These are phyloP conservation scores for Puntigrus tetrazona DNA, from an alignment of 2,113 vertebrate genomes.

Conservation along the genomic window DNA sequence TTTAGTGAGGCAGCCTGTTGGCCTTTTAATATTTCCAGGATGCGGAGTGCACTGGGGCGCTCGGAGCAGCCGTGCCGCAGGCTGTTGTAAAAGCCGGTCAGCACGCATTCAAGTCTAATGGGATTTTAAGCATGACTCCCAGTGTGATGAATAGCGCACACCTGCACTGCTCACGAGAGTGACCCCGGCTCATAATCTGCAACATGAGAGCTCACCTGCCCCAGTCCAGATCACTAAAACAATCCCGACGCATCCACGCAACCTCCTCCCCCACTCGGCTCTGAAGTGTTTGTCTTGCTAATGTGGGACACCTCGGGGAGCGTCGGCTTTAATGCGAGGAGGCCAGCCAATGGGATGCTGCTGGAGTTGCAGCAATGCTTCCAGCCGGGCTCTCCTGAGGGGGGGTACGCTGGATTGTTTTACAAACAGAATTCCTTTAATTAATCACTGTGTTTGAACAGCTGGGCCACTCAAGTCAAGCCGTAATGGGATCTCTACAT, in stretches of 20 bases:
- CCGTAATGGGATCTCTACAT: conserved; percentile 77
- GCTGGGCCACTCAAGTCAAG: conserved; percentile 84
- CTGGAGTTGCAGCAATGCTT: conserved; percentile 64
- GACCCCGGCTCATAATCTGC: conserved; percentile 66
- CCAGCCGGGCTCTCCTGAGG: conserved; percentile 43
- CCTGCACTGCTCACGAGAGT: conserved; percentile 71
- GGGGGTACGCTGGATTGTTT: conserved; percentile 80
- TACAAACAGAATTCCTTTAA: conserved; percentile 97
- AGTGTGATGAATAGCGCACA: conserved; percentile 74
- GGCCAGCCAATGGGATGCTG: conserved; percentile 59
- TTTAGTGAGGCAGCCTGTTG: conserved; percentile 36
- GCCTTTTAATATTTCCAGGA: conserved; percentile 54
- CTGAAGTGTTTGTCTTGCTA: conserved; percentile 72
- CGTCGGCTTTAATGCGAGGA: conserved; percentile 66
- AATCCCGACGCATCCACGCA: conserved; percentile 47
- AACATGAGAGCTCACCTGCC: conserved; percentile 78
- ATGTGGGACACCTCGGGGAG: conserved; percentile 70
- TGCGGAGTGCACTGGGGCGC: conserved; percentile 44
- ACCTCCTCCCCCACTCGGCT: conserved; percentile 49
- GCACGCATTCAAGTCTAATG: conserved; percentile 63
- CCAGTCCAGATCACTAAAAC: conserved; percentile 64
- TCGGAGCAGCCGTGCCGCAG: conserved; percentile 52
- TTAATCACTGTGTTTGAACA: conserved; percentile 99
- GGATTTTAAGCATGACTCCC: conserved; percentile 75
- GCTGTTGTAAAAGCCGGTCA: conserved; percentile 64